Evolutionary conservation across 2,888 invertebrate genomes (phyloP).

Genomic region (Troilus luridus): DNA sequence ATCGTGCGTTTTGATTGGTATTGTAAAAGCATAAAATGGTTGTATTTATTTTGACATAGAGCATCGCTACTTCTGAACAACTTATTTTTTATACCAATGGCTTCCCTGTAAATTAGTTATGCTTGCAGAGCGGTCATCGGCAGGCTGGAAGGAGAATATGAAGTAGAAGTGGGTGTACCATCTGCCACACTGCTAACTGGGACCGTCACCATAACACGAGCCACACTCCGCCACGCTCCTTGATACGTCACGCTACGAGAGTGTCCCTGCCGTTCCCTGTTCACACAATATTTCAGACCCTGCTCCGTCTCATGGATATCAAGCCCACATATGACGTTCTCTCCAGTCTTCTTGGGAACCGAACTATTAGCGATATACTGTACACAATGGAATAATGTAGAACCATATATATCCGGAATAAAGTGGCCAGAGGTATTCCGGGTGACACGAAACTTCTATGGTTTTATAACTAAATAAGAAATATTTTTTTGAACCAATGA

Average conservation of each 20-base stretch:
- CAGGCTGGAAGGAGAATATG: not conserved
- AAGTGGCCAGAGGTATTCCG: too few relatives aligned
- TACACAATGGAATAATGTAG: not conserved
- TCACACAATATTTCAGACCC: constrained; percentile 10
- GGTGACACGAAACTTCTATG: too few relatives aligned
- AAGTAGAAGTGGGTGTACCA: not conserved
- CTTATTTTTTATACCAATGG: not conserved
- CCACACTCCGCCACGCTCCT: constrained; percentile 34
- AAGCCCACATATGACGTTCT: constrained; percentile 24
- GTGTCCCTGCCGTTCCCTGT: not conserved
- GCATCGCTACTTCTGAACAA: too few relatives aligned
- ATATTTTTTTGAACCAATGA: too few relatives aligned
- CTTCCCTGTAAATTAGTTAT: not conserved
- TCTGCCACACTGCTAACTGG: not conserved
- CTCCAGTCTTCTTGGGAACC: not conserved
- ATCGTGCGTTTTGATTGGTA: too few relatives aligned
- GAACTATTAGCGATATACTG: not conserved
- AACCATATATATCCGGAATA: not conserved
- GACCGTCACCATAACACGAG: not conserved
- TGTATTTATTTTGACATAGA: too few relatives aligned
- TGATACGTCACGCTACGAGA: not conserved
- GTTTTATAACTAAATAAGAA: too few relatives aligned
- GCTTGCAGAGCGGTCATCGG: not conserved
- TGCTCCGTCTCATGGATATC: constrained; percentile 19
- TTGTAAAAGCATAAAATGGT: too few relatives aligned